Evolutionary conservation across 2,888 invertebrate genomes (phyloP), one percentile per base, ranked within the genome.

Genomic region (Philereme transversata): DNA sequence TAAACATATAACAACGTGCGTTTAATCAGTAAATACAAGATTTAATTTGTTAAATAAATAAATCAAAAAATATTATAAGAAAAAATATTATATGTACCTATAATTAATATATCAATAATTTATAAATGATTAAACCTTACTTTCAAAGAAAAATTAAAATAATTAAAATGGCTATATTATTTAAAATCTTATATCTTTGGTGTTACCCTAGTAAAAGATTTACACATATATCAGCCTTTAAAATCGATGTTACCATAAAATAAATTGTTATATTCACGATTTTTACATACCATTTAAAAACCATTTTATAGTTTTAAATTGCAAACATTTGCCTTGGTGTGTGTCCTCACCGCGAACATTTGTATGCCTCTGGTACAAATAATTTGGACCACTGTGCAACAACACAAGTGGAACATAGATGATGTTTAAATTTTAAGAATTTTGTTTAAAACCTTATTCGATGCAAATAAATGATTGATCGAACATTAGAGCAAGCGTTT

Each of bases 151-250:
- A 36, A 3, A 36, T 36, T 5, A n/a, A 41, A 41, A 9, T 41
- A 41, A 8, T n/a, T 41, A n/a, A 9, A 4, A 41, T 41, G 9
- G 41, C 5, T 36, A 36, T 36, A 6, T 36, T 7, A 6, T 36
- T 36, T 36, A 36, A 36, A 36, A 34, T 47, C 34, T 9, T 47
- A 47, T 3, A 47, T 47, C 47, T 34, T 45, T 10, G 47, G 47
- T 47, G 33, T 34, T n/a, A 33, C 46, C 33, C 5, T 46, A 45
- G 46, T 33, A 34, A 47, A 9, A 47, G 34, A 33, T 46, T 22
- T 40, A 40, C 8, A 8, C 40, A 47, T 34, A 34, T 34, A 47
- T 47, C 47, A 47, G 47, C 47, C 47, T 47, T 47, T 40, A 40
- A 40, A 40, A 8, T 40, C 40, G 40, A 40, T 40, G 40, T 0